phyloP scores from a whole-genome alignment of 2,888 invertebrate genomes.

The Drosophila niveifrons region DNA sequence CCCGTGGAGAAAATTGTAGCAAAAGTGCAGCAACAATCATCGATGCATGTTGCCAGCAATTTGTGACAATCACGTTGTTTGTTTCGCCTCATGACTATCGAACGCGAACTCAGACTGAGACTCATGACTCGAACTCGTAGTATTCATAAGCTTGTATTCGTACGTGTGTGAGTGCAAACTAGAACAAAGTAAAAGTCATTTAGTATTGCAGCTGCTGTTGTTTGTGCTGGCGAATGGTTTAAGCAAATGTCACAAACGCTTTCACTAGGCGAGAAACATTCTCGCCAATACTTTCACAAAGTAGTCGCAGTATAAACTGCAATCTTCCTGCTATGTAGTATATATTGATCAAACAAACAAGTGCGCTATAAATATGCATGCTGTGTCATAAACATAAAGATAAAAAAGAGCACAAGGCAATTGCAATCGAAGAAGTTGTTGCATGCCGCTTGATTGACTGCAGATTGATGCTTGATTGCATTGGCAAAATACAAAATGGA shows the following conservation, averaged over 20 bases:
- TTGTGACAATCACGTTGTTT: slow-evolving; percentile 73
- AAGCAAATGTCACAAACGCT: slow-evolving; percentile 64
- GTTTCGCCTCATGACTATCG: slow-evolving; percentile 36
- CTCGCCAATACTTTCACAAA: slow-evolving; percentile 72
- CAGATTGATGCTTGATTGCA: slow-evolving; percentile 45
- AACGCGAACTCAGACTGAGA: not conserved
- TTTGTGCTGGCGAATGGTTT: slow-evolving; percentile 25
- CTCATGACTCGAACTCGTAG: not conserved
- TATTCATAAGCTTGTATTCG: not conserved
- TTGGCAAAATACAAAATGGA: not conserved
- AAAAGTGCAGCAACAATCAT: slow-evolving; percentile 60
- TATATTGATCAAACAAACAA: slow-evolving; percentile 68
- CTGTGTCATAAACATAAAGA: slow-evolving; percentile 6
- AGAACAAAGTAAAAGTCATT: slow-evolving; percentile 56
- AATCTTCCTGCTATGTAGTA: not conserved
- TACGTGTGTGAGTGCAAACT: slow-evolving; percentile 8
- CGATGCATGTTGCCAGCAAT: slow-evolving; percentile 60
- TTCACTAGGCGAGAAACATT: slow-evolving; percentile 73
- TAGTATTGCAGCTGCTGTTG: slow-evolving; percentile 33
- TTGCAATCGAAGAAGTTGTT: slow-evolving; percentile 42
- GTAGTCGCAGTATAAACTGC: slow-evolving; percentile 46
- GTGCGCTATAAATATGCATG: slow-evolving; percentile 15
- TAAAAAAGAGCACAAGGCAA: slow-evolving; percentile 25
- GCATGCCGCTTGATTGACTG: slow-evolving; percentile 58
- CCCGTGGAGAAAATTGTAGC: slow-evolving; percentile 74